Base-by-base conservation (phyloP, 2,888 invertebrate genomes). In the Therioaphis trifolii region DNA sequence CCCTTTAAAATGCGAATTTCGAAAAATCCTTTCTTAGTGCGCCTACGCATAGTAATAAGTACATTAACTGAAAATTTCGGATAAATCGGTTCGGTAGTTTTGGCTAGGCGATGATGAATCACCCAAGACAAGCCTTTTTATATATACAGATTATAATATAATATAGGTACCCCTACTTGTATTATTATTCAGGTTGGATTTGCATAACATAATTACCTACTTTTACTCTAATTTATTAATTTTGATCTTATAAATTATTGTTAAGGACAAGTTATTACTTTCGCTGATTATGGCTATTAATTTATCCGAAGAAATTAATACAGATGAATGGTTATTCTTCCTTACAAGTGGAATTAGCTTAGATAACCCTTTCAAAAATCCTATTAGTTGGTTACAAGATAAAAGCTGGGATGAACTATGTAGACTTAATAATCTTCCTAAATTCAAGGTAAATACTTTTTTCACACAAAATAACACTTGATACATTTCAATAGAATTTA, bases 201-300 rank as follows among this genome's bases (percentile, higher is more conserved):
- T 58, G 21, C 2, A 11, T 21, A 58, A 58, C 11, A 58, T 5
- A 58, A 58, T 24, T 58, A 12, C 12, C 1, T 14, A 27, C 2
- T 21, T 43, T 46, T 55, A 35, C 2, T 40, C 63, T 1, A 52
- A 18, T 18, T 63, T 68, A 21, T 18, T n/a, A 27, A 12, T 58
- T 43, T 40, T 40, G 21, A 72, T 43, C 18, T 27, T 63, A 68
- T 49, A n/a, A n/a, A n/a, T n/a, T n/a, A n/a, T n/a, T 40, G 88
- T 87, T 14, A 87, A 95, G 92, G 96, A 98, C 89, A 97, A 98
- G 89, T 90, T 97, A 78, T 91, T 98, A 76, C 97, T 97, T 89
- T 95, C 95, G 14, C 89, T 96, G 84, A 88, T 95, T 86, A 89
- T 96, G 86, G 91, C 92, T 18, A 90, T 95, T 49, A 95, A 96